Evolutionary conservation across 2,797 vertebrate species (phyloP), one percentile per base, ranked within the genome.

Genomic region (Uromys caudimaculatus): DNA sequence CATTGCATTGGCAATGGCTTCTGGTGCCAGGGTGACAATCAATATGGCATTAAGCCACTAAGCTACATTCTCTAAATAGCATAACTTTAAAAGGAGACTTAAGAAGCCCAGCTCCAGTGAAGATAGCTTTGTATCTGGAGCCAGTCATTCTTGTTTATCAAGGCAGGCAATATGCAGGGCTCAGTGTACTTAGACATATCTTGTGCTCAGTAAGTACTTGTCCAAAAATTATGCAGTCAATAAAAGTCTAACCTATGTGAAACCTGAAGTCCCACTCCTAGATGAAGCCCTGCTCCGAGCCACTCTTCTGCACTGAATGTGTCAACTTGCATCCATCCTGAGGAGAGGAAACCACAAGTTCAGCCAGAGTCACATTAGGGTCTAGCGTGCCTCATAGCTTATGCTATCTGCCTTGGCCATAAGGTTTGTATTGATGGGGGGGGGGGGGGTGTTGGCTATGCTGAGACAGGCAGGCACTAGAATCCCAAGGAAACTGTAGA

Each of bases 271-370:
- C 54, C 24, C 44, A 38, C n/a, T 78, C 44, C 29, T 75, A 23
- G 50, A 62, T 38, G 73, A 88, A 73, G 24, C 82, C 44, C 17
- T 52, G n/a, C 41, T 82, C 62, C 35, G 52, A 35, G 44, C 29
- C 14, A 21, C 24, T 67, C 3, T 73, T 87, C 58, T 32, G 2
- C 78, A 32, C 10, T 62, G n/a, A 71, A 27, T 17, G 41, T 23
- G 5, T 76, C 64, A 58, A 47, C 58, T 67, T 69, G 44, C 12
- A 85, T 19, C n/a, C 50, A 56, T 73, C 58, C 83, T 24, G 13
- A 58, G 44, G 3, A 71, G 69, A 92, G 92, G 94, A 97, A 95
- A 92, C 62, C 88, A 87, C 94, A 84, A 78, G 50, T 87, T 75
- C 24, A 90, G 52, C 85, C 64, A 38, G 21, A 73, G 81, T 77